Conservation (phyloP, 2,113 vertebrate genomes). For the Rhinogobius similis region DNA sequence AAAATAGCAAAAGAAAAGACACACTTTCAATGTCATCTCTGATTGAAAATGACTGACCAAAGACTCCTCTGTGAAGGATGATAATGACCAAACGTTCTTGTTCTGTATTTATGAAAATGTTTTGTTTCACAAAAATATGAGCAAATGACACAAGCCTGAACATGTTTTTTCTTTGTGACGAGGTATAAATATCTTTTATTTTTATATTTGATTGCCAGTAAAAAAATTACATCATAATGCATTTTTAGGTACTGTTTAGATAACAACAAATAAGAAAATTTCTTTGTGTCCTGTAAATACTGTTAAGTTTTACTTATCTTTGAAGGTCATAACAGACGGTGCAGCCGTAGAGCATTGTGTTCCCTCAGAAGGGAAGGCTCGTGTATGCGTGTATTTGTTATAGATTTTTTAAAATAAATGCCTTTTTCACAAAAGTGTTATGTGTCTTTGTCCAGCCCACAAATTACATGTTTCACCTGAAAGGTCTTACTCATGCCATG, state of each 20-base stretch:
- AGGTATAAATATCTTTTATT: background rate
- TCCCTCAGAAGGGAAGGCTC: background rate
- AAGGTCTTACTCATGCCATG: background rate
- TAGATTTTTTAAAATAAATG: slow-evolving; percentile 54
- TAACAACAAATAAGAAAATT: background rate
- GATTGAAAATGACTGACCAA: slow-evolving; percentile 13
- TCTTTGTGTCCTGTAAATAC: background rate
- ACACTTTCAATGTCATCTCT: slow-evolving; percentile 4
- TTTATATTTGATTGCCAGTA: background rate
- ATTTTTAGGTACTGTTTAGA: background rate
- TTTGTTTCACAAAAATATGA: slow-evolving; percentile 6
- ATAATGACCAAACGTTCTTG: slow-evolving; percentile 25
- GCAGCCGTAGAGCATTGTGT: background rate
- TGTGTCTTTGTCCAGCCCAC: slow-evolving; percentile 1
- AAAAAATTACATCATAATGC: background rate
- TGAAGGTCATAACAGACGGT: background rate
- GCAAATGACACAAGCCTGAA: background rate
- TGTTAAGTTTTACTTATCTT: background rate
- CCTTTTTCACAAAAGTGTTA: slow-evolving; percentile 17
- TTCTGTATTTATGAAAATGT: slow-evolving; percentile 20
- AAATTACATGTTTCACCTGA: background rate
- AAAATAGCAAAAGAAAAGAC: slow-evolving; percentile 20
- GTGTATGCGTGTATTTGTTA: slow-evolving; percentile 7
- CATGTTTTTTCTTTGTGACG: background rate
- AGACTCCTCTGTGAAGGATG: slow-evolving; percentile 48